phyloP scores from a whole-genome alignment of 2,888 invertebrate genomes.

The Apocheima hispidaria region DNA sequence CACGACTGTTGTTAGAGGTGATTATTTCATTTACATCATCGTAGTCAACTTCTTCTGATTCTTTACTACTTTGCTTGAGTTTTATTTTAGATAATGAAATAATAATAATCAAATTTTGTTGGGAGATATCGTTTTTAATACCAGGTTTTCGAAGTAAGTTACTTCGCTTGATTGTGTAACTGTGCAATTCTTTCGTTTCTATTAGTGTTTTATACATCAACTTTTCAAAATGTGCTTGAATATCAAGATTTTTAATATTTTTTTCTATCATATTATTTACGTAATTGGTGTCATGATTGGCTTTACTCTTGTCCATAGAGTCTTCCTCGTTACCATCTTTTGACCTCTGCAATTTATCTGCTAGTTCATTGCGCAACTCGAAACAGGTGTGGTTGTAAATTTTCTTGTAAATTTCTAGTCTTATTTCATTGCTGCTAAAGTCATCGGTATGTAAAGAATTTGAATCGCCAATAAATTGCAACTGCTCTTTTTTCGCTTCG shows the following conservation, averaged over 20 bases:
- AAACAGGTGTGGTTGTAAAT: slow-evolving; percentile 72
- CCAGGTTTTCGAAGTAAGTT: slow-evolving; percentile 56
- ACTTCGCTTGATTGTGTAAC: slow-evolving; percentile 63
- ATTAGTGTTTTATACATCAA: slow-evolving; percentile 65
- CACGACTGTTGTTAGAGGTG: slow-evolving; percentile 48
- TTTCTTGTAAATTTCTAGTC: slow-evolving; percentile 62
- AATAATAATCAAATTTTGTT: slow-evolving; percentile 65
- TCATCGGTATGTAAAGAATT: slow-evolving; percentile 49
- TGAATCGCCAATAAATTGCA: slow-evolving; percentile 43
- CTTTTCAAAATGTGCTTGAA: slow-evolving; percentile 43
- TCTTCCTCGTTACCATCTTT: slow-evolving; percentile 32
- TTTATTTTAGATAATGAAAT: slow-evolving; percentile 57
- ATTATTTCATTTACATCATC: slow-evolving; percentile 55
- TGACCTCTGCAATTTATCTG: slow-evolving; percentile 48
- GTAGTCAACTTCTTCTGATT: slow-evolving; percentile 38
- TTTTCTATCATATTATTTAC: slow-evolving; percentile 2
- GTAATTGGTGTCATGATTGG: slow-evolving; percentile 35
- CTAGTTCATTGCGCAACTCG: slow-evolving; percentile 57
- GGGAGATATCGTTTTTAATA: slow-evolving; percentile 36
- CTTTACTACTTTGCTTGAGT: slow-evolving; percentile 24
- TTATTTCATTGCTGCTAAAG: slow-evolving; percentile 41
- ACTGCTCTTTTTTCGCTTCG: slow-evolving; percentile 52
- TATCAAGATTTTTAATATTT: background rate
- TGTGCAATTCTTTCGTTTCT: slow-evolving; percentile 58
- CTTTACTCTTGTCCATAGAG: slow-evolving; percentile 45